Evolutionary conservation across 2,797 vertebrate species (phyloP), one percentile per base, ranked within the genome.

Genomic region (Microcaecilia unicolor): DNA sequence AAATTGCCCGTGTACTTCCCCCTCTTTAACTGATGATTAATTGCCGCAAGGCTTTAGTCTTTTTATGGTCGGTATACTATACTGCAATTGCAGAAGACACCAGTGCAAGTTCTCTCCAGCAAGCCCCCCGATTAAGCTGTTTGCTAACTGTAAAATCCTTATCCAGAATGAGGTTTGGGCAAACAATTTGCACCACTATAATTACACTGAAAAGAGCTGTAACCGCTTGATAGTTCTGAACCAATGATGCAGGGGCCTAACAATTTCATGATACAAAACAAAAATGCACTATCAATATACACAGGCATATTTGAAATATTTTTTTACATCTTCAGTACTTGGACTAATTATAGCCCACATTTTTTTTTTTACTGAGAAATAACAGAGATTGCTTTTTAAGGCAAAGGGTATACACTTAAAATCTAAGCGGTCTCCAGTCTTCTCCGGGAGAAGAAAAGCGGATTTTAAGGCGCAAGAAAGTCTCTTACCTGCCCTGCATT

Each of bases 11-110:
- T 54, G 66, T 42, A 56, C 48, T 64, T 52, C 37, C 50, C 55
- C 29, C 55, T 37, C 58, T 76, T 80, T 79, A 84, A 84, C 64
- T 68, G 76, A 64, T 76, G 71, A 84, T 89, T 83, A 87, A 86
- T 85, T 72, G 67, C 68, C 67, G 30, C 53, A 52, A 58, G 29
- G 25, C n/a, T n/a, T 67, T 83, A 81, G 71, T 63, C 65, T 63
- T 76, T 87, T 87, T 83, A 82, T 81, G 76, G 56, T 67, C 67
- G 57, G 52, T 76, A 64, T 68, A 52, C 70, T 19, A 45, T n/a
- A n/a, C n/a, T 74, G 56, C 66, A 52, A 51, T 48, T 38, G 39
- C 39, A 51, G 51, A 42, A 11, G 19, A 34, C 48, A 48, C 39
- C 70, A 54, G 61, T 64, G 61, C 63, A 46, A 17, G 56, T 51